Evolutionary conservation across 1,140 invertebrate genomes (phyloP).

Genomic region (Spodoptera litura): DNA sequence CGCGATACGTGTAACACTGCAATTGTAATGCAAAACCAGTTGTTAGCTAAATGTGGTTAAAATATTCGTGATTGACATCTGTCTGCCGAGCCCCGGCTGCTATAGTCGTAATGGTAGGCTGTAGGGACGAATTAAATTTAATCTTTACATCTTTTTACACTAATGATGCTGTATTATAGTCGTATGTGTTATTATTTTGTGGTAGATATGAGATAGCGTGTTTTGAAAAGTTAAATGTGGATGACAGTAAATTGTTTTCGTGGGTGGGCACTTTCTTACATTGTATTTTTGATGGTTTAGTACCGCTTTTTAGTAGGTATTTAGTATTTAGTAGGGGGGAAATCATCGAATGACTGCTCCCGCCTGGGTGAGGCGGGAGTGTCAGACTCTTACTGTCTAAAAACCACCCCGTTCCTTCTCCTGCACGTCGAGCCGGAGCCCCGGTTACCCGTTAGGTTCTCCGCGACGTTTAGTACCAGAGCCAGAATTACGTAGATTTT

Average conservation of each 20-base stretch:
- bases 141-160: conserved; percentile 46
- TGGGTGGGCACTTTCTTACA: neutral
- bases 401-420: too few species aligned
- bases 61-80: conserved; percentile 62
- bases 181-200: conserved; percentile 16
- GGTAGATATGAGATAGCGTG: neutral
- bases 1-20: conserved; percentile 49
- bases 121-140: conserved; percentile 34
- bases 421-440: too few species aligned
- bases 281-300: neutral
- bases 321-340: too few species aligned
- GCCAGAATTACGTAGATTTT: too few species aligned
- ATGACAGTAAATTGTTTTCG: neutral
- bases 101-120: conserved; percentile 49
- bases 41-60: conserved; percentile 60
- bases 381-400: too few species aligned
- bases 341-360: too few species aligned
- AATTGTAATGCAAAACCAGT: conserved; percentile 63
- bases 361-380: too few species aligned
- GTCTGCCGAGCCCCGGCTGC: conserved; percentile 39
- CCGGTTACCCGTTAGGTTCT: too few species aligned
- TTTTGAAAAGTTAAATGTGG: neutral
- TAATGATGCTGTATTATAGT: conserved; percentile 35
- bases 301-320: too few species aligned
- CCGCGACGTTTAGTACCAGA: too few species aligned